Conservation (phyloP, 2,797 vertebrate species). For the Spheniscus humboldti region DNA sequence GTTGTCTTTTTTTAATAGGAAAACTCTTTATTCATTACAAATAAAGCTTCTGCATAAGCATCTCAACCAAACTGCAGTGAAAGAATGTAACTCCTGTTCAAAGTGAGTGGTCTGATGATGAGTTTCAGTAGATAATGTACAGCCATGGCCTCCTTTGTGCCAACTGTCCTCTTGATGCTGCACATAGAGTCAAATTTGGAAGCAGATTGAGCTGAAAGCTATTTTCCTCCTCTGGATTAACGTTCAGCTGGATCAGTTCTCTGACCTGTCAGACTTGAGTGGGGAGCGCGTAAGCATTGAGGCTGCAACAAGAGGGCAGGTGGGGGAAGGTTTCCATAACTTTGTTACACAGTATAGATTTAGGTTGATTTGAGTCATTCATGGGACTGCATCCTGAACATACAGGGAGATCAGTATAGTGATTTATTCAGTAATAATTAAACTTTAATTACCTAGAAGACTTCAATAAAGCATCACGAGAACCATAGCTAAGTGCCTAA, state of each 20-base stretch:
- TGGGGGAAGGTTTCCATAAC: neutral
- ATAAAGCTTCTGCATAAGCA: neutral
- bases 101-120: neutral
- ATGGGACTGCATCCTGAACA: neutral
- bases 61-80: neutral
- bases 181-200: neutral
- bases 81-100: neutral
- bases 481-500: neutral
- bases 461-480: neutral
- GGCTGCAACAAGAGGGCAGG: neutral
- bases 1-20: neutral
- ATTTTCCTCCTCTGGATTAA: neutral
- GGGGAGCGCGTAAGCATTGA: neutral
- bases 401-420: neutral
- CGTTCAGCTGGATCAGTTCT: neutral
- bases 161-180: neutral
- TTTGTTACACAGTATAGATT: neutral
- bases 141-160: neutral
- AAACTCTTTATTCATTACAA: neutral
- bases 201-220: neutral
- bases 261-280: neutral
- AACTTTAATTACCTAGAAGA: neutral
- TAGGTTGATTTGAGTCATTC: neutral
- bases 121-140: neutral
- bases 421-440: slow-evolving; percentile 11